Percentiles rank a stretch among this genome's conserved stretches.
These are phyloP conservation scores for Willowsia nigromaculata DNA, from an alignment of 2,888 invertebrate species.

Conservation along the genomic window DNA sequence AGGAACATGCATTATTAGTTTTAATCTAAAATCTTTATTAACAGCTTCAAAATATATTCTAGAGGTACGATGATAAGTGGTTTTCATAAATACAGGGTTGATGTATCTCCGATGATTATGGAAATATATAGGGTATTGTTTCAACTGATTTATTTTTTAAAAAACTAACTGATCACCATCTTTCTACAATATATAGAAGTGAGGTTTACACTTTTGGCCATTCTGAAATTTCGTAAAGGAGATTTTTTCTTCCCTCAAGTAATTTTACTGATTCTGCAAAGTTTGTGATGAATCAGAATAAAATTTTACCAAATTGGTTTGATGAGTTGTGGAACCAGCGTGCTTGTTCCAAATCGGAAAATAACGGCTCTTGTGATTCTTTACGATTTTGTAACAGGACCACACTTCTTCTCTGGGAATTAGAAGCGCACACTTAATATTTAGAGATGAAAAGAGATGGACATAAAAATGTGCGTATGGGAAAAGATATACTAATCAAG, in stretches of 20 bases:
- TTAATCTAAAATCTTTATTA: too few relatives aligned
- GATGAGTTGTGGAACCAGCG: background rate
- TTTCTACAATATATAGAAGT: background rate
- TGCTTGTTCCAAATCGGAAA: background rate
- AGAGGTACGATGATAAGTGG: too few relatives aligned
- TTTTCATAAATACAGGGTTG: too few relatives aligned
- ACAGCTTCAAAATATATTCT: too few relatives aligned
- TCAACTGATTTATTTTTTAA: too few relatives aligned
- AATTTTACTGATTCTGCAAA: background rate
- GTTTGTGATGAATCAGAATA: background rate
- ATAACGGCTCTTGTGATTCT: background rate
- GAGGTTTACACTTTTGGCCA: background rate
- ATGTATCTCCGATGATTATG: too few relatives aligned
- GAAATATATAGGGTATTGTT: too few relatives aligned
- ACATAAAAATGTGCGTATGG: background rate
- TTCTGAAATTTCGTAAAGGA: background rate
- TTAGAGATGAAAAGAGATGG: slow-evolving; percentile 7
- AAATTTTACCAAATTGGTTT: background rate
- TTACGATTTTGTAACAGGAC: background rate
- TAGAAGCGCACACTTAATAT: background rate
- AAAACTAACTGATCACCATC: background rate
- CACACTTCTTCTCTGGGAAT: background rate
- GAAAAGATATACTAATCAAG: background rate
- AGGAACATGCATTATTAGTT: too few relatives aligned
- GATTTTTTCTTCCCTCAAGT: background rate